Base-by-base conservation (phyloP, 2,797 vertebrate species). In the Hybognathus amarus region DNA sequence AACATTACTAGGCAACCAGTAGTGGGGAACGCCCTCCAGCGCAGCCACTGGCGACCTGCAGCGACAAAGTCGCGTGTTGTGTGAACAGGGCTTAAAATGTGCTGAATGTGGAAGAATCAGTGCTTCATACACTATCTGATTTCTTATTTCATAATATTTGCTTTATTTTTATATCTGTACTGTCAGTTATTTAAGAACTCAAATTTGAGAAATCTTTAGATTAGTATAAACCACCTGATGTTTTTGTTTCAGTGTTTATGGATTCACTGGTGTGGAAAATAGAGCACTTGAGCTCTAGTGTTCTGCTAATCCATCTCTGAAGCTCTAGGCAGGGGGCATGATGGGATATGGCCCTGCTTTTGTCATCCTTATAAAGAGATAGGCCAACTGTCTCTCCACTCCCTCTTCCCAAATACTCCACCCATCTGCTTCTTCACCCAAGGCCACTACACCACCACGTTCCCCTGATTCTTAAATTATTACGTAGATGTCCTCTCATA, bases 291-390 rank as follows among this genome's bases (percentile, higher is more conserved):
- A 67, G 45, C 17, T 56, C n/a, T 56, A 40, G 27, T 33, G 67
- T 45, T 47, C 27, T 79, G 45, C 6, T 77, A 77, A 68, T 68
- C 38, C 64, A 45, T 68, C 50, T 45, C 81, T 75, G 18, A 56
- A 42, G 71, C 45, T n/a, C 50, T 27, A 24, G 22, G 50, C 47
- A 45, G 81, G 24, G 47, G 38, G 38, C 47, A 77, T 77, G 20
- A 83, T 77, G 50, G 81, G 64, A 45, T 20, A 52, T 2, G 17
- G 33, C 22, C 42, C 40, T 27, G 79, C 15, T 74, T 63, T 78
- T 81, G 12, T 40, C 71, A 69, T 56, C 52, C 12, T 61, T 40
- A 71, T 45, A 36, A 50, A 61, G 10, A 73, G 45, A 50, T 22
- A 36, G 42, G 24, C 27, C 47, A 24, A 79, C 47, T 68, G 47